Evolutionary conservation across 2,113 vertebrate genomes (phyloP).

Genomic region (Acrocephalus kingi): DNA sequence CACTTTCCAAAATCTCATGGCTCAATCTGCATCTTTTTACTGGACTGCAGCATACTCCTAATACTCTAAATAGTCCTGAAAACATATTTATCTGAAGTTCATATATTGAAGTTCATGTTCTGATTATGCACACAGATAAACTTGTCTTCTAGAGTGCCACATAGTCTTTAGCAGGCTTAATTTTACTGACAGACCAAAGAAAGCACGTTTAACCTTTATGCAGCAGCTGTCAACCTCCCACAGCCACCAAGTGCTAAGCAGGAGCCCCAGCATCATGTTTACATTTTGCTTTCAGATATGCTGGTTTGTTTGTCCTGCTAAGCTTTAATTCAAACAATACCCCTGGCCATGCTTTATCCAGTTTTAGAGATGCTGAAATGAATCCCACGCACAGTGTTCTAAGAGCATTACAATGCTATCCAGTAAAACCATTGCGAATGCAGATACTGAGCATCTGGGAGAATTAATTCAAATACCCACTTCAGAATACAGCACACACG

Average conservation of each 20-base stretch:
- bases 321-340: conserved; percentile 48
- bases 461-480: conserved; percentile 42
- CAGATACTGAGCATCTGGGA: not conserved
- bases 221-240: conserved; percentile 26
- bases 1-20: conserved; percentile 28
- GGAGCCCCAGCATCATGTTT: conserved; percentile 24
- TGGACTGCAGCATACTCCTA: not conserved
- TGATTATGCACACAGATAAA: conserved; percentile 40
- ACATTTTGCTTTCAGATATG: conserved; percentile 28
- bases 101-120: not conserved
- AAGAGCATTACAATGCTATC: conserved; percentile 30
- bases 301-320: conserved; percentile 36
- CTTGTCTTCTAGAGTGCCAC: not conserved
- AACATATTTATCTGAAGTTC: not conserved
- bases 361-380: conserved; percentile 27
- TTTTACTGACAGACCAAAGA: conserved; percentile 44
- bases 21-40: conserved; percentile 50
- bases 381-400: not conserved
- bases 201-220: conserved; percentile 43
- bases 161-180: conserved; percentile 41
- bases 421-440: conserved; percentile 23
- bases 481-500: not conserved
- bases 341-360: conserved; percentile 4
- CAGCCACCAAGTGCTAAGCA: not conserved
- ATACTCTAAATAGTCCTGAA: conserved; percentile 25